A percentile compares a stretch with the other conserved stretches of the same genome.
Conservation (phyloP, 2,113 vertebrate genomes). For the Chunga burmeisteri region DNA sequence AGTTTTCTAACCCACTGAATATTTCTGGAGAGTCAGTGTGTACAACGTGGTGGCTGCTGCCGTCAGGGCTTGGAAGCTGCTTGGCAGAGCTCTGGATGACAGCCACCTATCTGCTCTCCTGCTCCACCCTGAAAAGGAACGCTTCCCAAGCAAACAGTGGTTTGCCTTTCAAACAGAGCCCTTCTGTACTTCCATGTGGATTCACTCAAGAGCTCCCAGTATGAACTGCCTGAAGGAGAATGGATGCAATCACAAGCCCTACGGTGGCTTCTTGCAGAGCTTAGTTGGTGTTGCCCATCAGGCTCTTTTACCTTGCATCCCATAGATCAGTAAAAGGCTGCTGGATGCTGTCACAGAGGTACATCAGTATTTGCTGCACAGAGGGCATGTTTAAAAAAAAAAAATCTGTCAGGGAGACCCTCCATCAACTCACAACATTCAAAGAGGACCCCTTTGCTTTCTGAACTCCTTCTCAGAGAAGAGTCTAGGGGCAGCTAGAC, state of each 20-base stretch:
- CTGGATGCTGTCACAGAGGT: not conserved
- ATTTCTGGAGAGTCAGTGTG: too few relatives aligned
- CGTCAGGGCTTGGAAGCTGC: not conserved
- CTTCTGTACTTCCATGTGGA: not conserved
- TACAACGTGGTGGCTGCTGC: accelerated
- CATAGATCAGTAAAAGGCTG: not conserved
- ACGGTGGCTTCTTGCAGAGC: not conserved
- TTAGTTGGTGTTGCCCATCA: not conserved
- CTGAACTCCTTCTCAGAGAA: too few relatives aligned
- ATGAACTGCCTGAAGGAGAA: not conserved
- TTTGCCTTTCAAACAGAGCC: not conserved
- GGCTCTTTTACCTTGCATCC: not conserved
- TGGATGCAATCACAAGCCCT: too few relatives aligned
- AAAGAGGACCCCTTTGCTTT: too few relatives aligned
- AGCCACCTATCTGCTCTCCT: not conserved
- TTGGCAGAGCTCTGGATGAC: not conserved
- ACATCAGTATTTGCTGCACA: too few relatives aligned
- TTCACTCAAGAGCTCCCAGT: not conserved
- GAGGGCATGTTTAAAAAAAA: too few relatives aligned
- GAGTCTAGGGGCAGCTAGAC: too few relatives aligned
- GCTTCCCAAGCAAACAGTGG: not conserved
- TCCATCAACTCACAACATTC: too few relatives aligned
- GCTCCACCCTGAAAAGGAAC: not conserved
- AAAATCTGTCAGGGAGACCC: too few relatives aligned
- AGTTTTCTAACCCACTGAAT: not conserved